These are phyloP conservation scores for Sogatella furcifera DNA, from an alignment of 1,140 invertebrate species.

Conservation along the genomic window DNA sequence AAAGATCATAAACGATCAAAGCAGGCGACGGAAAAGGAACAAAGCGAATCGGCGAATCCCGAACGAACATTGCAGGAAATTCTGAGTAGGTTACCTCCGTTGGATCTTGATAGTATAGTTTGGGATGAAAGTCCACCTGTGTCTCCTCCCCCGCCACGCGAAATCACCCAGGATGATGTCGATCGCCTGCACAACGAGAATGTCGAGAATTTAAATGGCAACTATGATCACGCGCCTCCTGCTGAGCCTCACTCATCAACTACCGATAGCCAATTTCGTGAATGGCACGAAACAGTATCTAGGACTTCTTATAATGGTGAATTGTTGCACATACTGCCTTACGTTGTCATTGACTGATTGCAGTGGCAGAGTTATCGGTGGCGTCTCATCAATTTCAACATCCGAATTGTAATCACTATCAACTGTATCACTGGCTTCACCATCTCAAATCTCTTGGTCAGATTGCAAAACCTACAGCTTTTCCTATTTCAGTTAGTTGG, in stretches of 20 bases:
- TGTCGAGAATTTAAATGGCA: conserved; percentile 49
- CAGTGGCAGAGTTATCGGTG: not conserved
- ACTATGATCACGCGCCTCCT: conserved; percentile 33
- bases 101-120: conserved; percentile 43
- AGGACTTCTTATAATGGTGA: conserved; percentile 56
- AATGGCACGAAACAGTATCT: conserved; percentile 71
- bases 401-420: too few relatives aligned
- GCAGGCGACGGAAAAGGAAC: not conserved
- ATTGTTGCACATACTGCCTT: conserved; percentile 77
- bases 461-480: too few relatives aligned
- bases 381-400: too few relatives aligned
- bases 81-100: conserved; percentile 46
- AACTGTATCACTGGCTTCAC: too few relatives aligned
- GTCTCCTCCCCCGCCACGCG: conserved; percentile 21
- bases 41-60: conserved; percentile 1
- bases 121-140: conserved; percentile 34
- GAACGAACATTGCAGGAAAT: conserved; percentile 39
- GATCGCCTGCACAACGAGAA: conserved; percentile 34
- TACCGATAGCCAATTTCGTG: conserved; percentile 46
- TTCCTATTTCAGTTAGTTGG: too few relatives aligned
- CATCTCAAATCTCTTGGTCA: too few relatives aligned
- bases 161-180: conserved; percentile 31
- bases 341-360: conserved; percentile 76
- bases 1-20: not conserved
- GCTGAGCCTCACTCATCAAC: not conserved